These are phyloP conservation scores for Albula goreensis DNA, from an alignment of 2,113 vertebrate species.

Conservation along the genomic window DNA sequence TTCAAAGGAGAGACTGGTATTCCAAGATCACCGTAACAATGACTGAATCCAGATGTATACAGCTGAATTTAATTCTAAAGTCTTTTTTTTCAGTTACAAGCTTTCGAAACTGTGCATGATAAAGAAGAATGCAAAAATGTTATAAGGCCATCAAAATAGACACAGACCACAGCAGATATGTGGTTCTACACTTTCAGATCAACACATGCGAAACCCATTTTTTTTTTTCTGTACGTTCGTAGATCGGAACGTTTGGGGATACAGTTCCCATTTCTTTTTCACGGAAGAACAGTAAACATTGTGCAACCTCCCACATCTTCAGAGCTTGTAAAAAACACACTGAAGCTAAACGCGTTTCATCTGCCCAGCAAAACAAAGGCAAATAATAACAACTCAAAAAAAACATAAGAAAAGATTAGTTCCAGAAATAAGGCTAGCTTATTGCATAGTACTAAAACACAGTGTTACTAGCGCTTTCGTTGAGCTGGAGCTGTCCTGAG, in stretches of 20 bases:
- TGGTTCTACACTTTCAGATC: slow-evolving; percentile 3
- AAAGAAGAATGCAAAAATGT: slow-evolving; percentile 18
- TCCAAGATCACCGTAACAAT: background rate
- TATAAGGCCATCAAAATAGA: slow-evolving; percentile 42
- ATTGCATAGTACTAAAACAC: slow-evolving; percentile 53
- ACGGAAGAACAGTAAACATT: slow-evolving; percentile 20
- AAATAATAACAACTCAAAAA: slow-evolving; percentile 5
- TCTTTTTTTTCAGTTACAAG: background rate
- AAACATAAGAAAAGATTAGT: slow-evolving; percentile 1
- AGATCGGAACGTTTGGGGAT: background rate
- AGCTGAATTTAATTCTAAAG: background rate
- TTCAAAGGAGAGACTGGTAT: background rate
- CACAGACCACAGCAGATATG: slow-evolving; percentile 33
- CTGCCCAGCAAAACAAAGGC: slow-evolving; percentile 27
- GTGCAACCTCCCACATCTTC: slow-evolving; percentile 11
- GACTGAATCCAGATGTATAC: background rate
- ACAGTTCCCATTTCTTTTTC: background rate
- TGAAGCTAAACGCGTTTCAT: slow-evolving; percentile 10
- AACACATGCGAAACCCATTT: background rate
- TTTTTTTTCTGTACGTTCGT: background rate
- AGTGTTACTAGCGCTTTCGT: slow-evolving; percentile 28
- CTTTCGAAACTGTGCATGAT: slow-evolving; percentile 8
- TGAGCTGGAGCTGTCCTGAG: slow-evolving; percentile 15
- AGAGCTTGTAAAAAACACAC: background rate
- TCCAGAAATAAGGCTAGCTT: slow-evolving; percentile 41